Percentiles rank a stretch among this genome's conserved stretches.
Evolutionary conservation across 2,888 invertebrate genomes (phyloP).

Genomic region (Creontiades dilutus): DNA sequence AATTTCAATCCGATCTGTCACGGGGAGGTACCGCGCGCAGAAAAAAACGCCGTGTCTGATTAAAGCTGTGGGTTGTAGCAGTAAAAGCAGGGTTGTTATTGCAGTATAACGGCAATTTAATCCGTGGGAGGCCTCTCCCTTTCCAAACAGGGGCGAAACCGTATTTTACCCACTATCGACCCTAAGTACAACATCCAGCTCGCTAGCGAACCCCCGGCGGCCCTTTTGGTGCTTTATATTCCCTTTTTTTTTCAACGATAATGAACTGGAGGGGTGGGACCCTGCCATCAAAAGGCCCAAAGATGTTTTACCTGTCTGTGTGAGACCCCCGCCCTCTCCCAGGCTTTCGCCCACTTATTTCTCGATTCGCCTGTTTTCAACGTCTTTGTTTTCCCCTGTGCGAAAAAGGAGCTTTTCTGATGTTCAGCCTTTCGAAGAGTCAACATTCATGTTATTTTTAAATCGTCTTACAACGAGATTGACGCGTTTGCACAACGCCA

Average conservation of each 20-base stretch:
- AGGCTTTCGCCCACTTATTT: background rate
- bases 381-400: background rate
- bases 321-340: background rate
- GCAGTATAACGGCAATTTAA: constrained; percentile 39
- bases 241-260: background rate
- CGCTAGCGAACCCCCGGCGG: background rate
- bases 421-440: too few species aligned
- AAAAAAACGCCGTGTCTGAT: background rate
- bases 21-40: background rate
- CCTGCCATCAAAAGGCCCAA: background rate
- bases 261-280: background rate
- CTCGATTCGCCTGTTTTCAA: background rate
- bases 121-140: background rate
- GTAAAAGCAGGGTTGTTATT: constrained; percentile 36
- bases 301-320: background rate
- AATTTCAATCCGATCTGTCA: constrained; percentile 1
- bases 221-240: constrained; percentile 27
- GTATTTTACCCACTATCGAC: constrained; percentile 37
- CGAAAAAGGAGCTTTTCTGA: too few species aligned
- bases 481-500: too few species aligned
- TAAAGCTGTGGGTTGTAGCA: constrained; percentile 26
- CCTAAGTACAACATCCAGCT: constrained; percentile 26
- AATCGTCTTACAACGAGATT: too few species aligned
- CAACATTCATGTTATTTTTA: too few species aligned
- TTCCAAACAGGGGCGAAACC: background rate